A percentile compares a stretch with the other conserved stretches of the same genome.
phyloP scores from a whole-genome alignment of 30 jellyfish, hydroid and myxozoan genomes.

The Pelagia noctiluca region DNA sequence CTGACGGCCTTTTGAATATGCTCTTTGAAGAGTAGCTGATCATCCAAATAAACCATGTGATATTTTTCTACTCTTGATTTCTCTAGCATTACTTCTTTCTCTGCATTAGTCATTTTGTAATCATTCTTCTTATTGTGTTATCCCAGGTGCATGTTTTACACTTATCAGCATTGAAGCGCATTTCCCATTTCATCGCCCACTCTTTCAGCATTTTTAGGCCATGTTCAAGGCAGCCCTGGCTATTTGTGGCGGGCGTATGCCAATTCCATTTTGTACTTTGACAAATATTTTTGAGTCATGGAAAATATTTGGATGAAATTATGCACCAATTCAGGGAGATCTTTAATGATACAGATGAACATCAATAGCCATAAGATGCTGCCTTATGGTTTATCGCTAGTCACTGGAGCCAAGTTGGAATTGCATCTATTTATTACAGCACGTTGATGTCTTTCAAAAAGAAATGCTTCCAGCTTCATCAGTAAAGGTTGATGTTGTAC shows the following conservation, averaged over 20 bases:
- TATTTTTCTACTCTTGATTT: slow-evolving; percentile 13
- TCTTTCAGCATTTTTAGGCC: slow-evolving; percentile 1
- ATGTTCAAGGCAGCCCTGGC: slow-evolving; percentile 6
- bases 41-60: slow-evolving; percentile 10
- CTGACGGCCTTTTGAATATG: slow-evolving; percentile 26
- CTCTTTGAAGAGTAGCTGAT: slow-evolving; percentile 23
- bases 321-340: slow-evolving; percentile 38
- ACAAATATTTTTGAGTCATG: slow-evolving; percentile 2
- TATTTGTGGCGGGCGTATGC: too few relatives aligned
- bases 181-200: slow-evolving; percentile 10
- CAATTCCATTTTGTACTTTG: slow-evolving; percentile 8
- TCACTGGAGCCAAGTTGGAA: slow-evolving; percentile 22
- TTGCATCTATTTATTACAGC: slow-evolving; percentile 2
- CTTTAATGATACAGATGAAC: slow-evolving; percentile 17
- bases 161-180: slow-evolving; percentile 16
- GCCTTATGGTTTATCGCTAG: slow-evolving; percentile 24
- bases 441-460: slow-evolving; percentile 20
- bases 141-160: slow-evolving; percentile 24
- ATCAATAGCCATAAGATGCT: slow-evolving; percentile 26
- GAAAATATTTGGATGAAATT: slow-evolving; percentile 9
- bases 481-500: slow-evolving; percentile 14
- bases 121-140: slow-evolving; percentile 3
- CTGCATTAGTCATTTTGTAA: slow-evolving; percentile 2
- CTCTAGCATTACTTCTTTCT: slow-evolving; percentile 10
- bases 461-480: slow-evolving; percentile 28